Conservation (phyloP, 2,797 vertebrate genomes). For the Moxostoma hubbsi region DNA sequence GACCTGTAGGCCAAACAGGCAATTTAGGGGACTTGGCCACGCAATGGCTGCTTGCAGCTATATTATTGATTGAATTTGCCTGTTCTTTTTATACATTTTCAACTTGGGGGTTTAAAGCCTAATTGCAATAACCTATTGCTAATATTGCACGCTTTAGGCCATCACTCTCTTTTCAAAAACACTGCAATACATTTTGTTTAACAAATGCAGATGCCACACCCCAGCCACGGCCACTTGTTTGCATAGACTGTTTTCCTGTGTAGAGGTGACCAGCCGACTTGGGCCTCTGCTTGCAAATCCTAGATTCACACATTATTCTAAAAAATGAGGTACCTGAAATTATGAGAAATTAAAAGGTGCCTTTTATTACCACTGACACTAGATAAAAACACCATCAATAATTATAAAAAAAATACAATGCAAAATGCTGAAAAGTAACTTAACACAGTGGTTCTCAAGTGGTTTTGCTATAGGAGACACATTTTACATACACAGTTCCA, state of each 20-base stretch:
- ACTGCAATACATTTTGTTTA: constrained; percentile 1
- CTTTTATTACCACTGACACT: neutral
- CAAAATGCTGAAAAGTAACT: neutral
- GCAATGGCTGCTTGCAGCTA: too few species aligned
- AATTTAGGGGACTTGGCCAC: too few species aligned
- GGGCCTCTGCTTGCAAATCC: neutral
- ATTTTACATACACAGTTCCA: too few species aligned
- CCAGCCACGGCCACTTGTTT: neutral
- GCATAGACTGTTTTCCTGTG: neutral
- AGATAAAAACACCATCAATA: neutral
- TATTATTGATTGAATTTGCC: too few species aligned
- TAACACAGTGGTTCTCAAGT: neutral
- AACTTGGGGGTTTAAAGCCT: too few species aligned
- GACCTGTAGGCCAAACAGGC: too few species aligned
- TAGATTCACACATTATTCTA: neutral
- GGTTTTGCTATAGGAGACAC: too few species aligned
- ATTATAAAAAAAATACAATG: neutral
- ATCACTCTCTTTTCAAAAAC: neutral
- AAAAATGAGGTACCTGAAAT: neutral
- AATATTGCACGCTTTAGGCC: neutral
- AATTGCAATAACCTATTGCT: neutral
- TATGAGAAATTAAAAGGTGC: neutral
- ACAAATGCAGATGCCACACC: neutral
- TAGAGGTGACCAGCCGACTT: neutral
- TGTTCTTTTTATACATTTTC: too few species aligned